Evolutionary conservation across 2,888 invertebrate species (phyloP).

Genomic region (Agonopterix subpropinquella): DNA sequence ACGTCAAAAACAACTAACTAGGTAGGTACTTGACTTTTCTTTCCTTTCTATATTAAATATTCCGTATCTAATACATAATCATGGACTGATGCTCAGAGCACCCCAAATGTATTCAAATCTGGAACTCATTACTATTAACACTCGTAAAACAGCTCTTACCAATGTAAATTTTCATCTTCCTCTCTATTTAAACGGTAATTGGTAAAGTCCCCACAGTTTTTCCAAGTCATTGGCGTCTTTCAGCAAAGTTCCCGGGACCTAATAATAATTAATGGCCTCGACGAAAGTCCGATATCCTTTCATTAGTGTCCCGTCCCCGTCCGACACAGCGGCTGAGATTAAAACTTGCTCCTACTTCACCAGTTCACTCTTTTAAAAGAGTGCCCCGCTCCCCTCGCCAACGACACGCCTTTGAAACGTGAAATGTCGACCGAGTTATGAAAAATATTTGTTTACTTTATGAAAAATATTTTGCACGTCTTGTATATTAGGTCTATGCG

Average conservation of each 20-base stretch:
- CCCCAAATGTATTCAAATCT: background rate
- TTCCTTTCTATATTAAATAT: no score
- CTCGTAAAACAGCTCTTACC: slow-evolving; percentile 13
- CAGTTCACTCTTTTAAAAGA: slow-evolving; percentile 38
- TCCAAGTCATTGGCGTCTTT: slow-evolving; percentile 63
- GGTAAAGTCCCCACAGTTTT: slow-evolving; percentile 55
- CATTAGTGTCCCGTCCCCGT: slow-evolving; percentile 59
- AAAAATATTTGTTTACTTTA: slow-evolving; percentile 31
- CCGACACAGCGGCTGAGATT: slow-evolving; percentile 46
- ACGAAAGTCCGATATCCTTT: slow-evolving; percentile 73
- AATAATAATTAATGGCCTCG: slow-evolving; percentile 72
- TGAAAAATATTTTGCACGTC: background rate
- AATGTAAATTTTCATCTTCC: slow-evolving; percentile 35
- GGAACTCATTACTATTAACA: background rate
- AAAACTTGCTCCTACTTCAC: slow-evolving; percentile 58
- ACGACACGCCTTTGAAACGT: background rate
- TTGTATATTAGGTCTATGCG: background rate
- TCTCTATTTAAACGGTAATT: slow-evolving; percentile 52
- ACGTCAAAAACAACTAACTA: no score
- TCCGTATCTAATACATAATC: no score
- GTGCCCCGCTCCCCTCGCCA: background rate
- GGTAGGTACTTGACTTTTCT: no score
- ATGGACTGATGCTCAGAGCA: background rate
- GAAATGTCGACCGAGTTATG: slow-evolving; percentile 19
- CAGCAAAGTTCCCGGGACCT: slow-evolving; percentile 53